A percentile compares a stretch with the other conserved stretches of the same genome.
These are phyloP conservation scores for Tragelaphus buxtoni DNA, from an alignment of 2,113 vertebrate genomes.

Conservation along the genomic window DNA sequence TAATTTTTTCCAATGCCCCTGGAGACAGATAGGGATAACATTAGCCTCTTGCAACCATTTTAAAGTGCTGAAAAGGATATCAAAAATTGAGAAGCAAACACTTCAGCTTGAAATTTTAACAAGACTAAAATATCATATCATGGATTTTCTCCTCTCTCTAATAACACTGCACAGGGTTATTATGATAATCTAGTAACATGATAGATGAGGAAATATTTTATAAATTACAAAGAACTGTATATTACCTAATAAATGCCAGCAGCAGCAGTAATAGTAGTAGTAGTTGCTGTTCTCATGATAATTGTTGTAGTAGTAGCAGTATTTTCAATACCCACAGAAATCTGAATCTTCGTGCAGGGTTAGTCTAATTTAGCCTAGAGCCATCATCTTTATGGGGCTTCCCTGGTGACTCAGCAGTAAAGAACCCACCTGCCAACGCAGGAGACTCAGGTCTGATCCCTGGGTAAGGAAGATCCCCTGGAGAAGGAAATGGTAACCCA, in stretches of 20 bases:
- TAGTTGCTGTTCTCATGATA: background rate
- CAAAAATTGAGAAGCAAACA: constrained; percentile 14
- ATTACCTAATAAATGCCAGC: background rate
- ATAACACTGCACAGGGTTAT: background rate
- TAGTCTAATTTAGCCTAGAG: background rate
- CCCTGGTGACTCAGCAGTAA: background rate
- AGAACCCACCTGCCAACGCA: background rate
- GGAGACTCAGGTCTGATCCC: background rate
- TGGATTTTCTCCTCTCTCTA: background rate
- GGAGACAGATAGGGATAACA: background rate
- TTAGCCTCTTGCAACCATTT: background rate
- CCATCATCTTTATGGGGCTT: background rate
- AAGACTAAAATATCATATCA: background rate
- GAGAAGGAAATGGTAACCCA: background rate
- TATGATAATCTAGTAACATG: background rate
- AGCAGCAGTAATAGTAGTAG: accelerated
- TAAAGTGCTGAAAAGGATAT: background rate
- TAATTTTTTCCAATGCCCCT: background rate
- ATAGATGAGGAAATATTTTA: background rate
- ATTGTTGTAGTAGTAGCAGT: background rate
- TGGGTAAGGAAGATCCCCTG: background rate
- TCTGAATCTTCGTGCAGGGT: background rate
- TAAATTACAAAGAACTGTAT: background rate
- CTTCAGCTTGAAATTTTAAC: constrained; percentile 3
- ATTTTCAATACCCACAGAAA: background rate